Evolutionary conservation across 2,113 vertebrate genomes (phyloP).

Genomic region (Cyanoderma ruficeps): DNA sequence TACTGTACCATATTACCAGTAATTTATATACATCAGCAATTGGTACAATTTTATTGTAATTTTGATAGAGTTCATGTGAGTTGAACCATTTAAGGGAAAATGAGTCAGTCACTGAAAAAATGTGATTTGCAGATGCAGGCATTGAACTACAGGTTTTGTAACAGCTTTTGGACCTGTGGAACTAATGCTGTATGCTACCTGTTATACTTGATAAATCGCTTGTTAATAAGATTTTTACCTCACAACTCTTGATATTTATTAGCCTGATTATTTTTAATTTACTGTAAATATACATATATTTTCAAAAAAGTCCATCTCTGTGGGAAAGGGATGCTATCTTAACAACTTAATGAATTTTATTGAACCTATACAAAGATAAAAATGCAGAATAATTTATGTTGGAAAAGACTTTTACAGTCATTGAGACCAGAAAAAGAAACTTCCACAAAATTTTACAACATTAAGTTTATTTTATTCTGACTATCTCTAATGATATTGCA

Average conservation of each 20-base stretch:
- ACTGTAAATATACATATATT: not conserved
- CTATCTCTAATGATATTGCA: not conserved
- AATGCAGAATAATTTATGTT: not conserved
- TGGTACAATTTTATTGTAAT: not conserved
- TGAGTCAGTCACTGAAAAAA: not conserved
- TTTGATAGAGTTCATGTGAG: not conserved
- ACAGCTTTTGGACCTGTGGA: not conserved
- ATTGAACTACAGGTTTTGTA: not conserved
- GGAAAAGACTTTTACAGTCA: not conserved
- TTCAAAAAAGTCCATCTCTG: not conserved
- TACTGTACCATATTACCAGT: not conserved
- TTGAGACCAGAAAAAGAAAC: not conserved
- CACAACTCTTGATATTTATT: not conserved
- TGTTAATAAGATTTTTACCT: not conserved
- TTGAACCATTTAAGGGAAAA: not conserved
- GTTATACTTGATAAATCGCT: not conserved
- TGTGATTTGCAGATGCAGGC: not conserved
- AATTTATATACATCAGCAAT: not conserved
- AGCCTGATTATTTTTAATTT: not conserved
- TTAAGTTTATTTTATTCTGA: constrained; percentile 13
- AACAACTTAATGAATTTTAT: not conserved
- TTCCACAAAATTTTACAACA: not conserved
- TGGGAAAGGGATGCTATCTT: not conserved
- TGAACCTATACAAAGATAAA: not conserved
- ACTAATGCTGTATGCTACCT: not conserved